Base-by-base conservation (phyloP, 2,113 vertebrate species). In the Ageneiosus marmoratus region DNA sequence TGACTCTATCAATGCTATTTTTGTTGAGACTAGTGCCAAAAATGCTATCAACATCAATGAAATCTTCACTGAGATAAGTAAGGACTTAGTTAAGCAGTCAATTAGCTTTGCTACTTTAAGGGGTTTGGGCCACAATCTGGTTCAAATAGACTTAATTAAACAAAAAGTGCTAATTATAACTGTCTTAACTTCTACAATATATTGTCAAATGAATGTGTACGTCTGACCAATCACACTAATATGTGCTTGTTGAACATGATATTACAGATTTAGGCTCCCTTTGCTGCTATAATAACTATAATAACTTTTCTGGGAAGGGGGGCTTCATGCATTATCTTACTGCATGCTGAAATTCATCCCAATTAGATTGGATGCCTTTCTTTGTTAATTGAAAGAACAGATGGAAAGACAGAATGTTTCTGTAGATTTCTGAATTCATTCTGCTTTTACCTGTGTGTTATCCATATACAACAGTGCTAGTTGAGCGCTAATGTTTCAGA, bases 31-130 rank as follows among this genome's bases (percentile, higher is more conserved):
- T 89, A 99, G 98, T 87, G 98, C 97, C 77, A 99, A 99, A 94
- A 97, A 98, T 83, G 96, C 97, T 86, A 96, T 99, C 94, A 99
- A 99, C 95, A 98, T 99, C 94, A 97, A 96, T 88, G 98, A 99
- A 91, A 95, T 98, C 92, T 99, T 99, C 93, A 96, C 96, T 95
- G 97, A 99, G 95, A 99, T 99, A 94, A 99, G 98, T 99, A 95
- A 98, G 97, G 97, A 90, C 37, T 22, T 74, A 53, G 24, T 63
- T 92, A 24, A 37, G 53, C 53, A 55, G 41, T n/a, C 22, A n/a
- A 12, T 78, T 16, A 18, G 10, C 10, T 5, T 46, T 73, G 24
- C n/a, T 51, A n/a, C 27, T 32, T 65, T 82, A 50, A 13, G 32
- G 9, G 5, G 7, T 37, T 1, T 20, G 3, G 16, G 34, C 32